Evolutionary conservation across 2,797 vertebrate species (phyloP).

Genomic region (Sebastes flavidus): DNA sequence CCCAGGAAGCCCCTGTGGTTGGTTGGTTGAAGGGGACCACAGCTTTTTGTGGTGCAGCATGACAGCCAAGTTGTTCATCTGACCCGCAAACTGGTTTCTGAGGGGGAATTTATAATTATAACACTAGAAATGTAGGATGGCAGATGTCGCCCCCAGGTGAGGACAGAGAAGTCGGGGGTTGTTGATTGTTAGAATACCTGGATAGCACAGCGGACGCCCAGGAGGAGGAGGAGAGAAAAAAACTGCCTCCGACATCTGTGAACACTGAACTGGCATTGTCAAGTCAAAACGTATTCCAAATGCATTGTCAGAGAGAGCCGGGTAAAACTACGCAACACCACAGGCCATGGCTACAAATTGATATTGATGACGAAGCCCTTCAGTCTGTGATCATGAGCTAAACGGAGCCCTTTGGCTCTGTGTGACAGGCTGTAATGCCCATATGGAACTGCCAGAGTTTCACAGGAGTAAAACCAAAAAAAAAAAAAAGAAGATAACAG

Average conservation of each 20-base stretch:
- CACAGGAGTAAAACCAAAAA: constrained; percentile 24
- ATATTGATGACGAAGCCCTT: constrained; percentile 69
- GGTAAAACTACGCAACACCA: constrained; percentile 8
- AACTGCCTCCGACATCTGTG: constrained; percentile 30
- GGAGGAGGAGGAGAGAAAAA: not conserved
- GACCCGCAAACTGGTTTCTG: constrained; percentile 14
- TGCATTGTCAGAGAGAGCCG: constrained; percentile 12
- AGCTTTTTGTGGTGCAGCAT: constrained; percentile 18
- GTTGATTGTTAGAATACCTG: constrained; percentile 12
- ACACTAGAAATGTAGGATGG: constrained; percentile 25
- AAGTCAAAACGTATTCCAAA: constrained; percentile 36
- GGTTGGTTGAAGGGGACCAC: constrained; percentile 8
- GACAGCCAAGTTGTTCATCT: constrained; percentile 12
- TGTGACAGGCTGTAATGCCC: constrained; percentile 65
- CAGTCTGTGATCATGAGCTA: constrained; percentile 42
- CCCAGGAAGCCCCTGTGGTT: constrained; percentile 32
- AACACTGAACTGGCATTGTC: constrained; percentile 55
- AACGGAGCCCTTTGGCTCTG: constrained; percentile 42
- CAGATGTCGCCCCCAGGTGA: not conserved
- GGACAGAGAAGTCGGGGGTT: not conserved
- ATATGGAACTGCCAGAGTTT: constrained; percentile 45
- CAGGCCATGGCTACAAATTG: constrained; percentile 32
- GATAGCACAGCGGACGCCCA: not conserved
- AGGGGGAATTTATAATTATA: not conserved
- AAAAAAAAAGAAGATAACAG: not conserved